These are phyloP conservation scores for Dipodomys spectabilis DNA, from an alignment of 2,113 vertebrate genomes.

Conservation along the genomic window DNA sequence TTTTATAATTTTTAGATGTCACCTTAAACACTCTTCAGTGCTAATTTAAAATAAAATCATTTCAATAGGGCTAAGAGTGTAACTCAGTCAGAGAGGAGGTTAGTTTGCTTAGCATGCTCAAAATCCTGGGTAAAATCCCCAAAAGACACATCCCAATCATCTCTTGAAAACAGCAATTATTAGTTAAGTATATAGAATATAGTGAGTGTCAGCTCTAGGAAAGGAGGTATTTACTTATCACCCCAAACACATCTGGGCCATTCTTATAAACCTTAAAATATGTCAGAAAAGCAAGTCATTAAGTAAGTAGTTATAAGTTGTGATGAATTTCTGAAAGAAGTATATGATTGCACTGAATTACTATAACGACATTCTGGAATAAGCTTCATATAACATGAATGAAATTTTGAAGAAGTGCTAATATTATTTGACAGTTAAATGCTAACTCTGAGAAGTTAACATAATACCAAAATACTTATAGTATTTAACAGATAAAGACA, in stretches of 20 bases:
- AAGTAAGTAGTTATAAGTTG: background rate
- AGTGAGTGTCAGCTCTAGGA: background rate
- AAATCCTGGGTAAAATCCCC: background rate
- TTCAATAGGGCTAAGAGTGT: background rate
- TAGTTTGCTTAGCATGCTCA: background rate
- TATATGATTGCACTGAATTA: background rate
- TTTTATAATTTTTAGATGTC: background rate
- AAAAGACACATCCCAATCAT: too few relatives aligned
- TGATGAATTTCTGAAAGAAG: background rate
- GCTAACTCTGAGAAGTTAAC: background rate
- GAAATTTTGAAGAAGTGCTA: background rate
- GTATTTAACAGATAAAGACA: background rate
- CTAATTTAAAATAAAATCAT: background rate
- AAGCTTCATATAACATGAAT: too few relatives aligned
- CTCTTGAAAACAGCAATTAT: background rate
- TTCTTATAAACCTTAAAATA: background rate
- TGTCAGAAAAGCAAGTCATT: background rate
- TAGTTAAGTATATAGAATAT: background rate
- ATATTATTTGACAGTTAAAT: background rate
- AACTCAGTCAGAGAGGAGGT: too few relatives aligned
- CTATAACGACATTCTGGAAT: too few relatives aligned
- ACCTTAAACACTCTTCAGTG: background rate
- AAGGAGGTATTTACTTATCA: background rate
- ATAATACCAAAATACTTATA: background rate
- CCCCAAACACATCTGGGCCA: rapidly evolving